Evolutionary conservation across 2,797 vertebrate genomes (phyloP), one percentile per base, ranked within the genome.

Genomic region (Microchirus variegatus): DNA sequence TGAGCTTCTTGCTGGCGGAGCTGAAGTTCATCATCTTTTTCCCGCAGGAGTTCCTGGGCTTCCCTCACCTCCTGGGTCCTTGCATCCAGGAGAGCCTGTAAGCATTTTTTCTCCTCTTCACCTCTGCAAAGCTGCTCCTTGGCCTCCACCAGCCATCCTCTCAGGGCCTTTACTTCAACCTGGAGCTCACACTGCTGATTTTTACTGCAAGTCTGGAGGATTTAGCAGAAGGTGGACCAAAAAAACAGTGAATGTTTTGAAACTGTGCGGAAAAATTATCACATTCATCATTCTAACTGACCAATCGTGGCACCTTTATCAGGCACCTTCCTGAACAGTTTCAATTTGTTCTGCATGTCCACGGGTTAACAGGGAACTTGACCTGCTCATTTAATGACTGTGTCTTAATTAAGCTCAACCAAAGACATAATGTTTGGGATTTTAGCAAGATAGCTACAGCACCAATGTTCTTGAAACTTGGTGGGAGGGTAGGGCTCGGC

Each of bases 121-220:
- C 67, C 81, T 80, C 84, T 75, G 52, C 4, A 5, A 16, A 94
- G 85, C n/a, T 78, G 83, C 69, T 92, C 90, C 73, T 80, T 85
- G 63, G 90, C 81, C 2, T 74, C 80, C 46, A 92, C 86, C 45
- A 93, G 86, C 12, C 89, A 89, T 53, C 78, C 63, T 9, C 70
- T 73, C 76, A 93, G 69, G 52, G 75, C 79, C 9, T 87, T 85
- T 16, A 90, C 73, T 63, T 90, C 91, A 44, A 87, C 87, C 50
- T 79, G 55, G 18, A 81, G 89, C 66, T 92, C 87, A 2, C 83
- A 83, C 74, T 90, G 92, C 54, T 90, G 87, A 65, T 90, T 84
- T 59, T 87, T 70, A 55, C 82, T 77, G 60, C 81, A 83, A 70
- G 88, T 73, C 94, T 95, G 73, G 40, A 64, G 51, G 31, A 70